Percentiles rank a stretch among this genome's conserved stretches.
Conservation (phyloP, 2,113 vertebrate genomes). For the Apaloderma vittatum region DNA sequence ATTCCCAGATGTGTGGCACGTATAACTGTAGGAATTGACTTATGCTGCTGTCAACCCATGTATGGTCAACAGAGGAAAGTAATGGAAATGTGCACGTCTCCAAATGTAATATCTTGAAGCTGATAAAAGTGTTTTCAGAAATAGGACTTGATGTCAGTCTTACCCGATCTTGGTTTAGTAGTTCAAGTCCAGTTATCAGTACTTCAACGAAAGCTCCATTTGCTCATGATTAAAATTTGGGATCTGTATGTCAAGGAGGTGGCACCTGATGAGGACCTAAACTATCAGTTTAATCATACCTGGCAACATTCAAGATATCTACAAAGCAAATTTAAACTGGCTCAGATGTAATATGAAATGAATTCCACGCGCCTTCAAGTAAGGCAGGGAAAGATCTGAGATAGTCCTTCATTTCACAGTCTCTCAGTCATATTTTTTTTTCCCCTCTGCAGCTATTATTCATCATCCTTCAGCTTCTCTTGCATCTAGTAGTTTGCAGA, state of each 20-base stretch:
- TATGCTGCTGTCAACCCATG: not conserved
- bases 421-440: slow-evolving; percentile 4
- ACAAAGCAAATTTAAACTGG: slow-evolving; percentile 43
- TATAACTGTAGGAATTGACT: not conserved
- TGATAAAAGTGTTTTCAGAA: not conserved
- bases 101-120: not conserved
- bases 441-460: not conserved
- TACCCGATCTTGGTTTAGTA: not conserved
- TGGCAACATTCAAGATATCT: slow-evolving; percentile 30
- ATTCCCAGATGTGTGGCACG: not conserved
- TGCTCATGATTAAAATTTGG: slow-evolving; percentile 40
- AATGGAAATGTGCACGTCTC: not conserved
- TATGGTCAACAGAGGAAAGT: not conserved
- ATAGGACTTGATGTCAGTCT: not conserved
- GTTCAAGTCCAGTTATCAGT: not conserved
- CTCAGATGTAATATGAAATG: slow-evolving; percentile 46
- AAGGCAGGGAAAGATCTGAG: slow-evolving; percentile 15
- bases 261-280: slow-evolving; percentile 25
- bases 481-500: not conserved
- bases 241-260: not conserved
- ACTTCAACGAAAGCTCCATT: slow-evolving; percentile 16
- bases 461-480: not conserved
- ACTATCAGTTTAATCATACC: slow-evolving; percentile 41
- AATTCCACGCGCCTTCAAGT: slow-evolving; percentile 1
- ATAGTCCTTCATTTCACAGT: slow-evolving; percentile 8